phyloP scores from a whole-genome alignment of 2,113 vertebrate genomes.

The Peromyscus maniculatus region DNA sequence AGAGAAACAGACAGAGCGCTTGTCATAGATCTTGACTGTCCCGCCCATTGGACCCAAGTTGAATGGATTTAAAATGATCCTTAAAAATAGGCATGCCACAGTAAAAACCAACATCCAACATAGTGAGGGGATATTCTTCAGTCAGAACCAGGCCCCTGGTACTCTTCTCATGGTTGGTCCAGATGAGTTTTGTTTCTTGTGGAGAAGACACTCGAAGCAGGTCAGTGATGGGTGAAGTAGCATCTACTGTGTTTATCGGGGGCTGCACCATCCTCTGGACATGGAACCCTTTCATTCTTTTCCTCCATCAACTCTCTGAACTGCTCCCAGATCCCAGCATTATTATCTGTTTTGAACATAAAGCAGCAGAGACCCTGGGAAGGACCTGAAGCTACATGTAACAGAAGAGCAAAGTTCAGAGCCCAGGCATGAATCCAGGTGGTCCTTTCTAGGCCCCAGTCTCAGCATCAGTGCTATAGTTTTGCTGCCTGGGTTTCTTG shows the following conservation, averaged over 20 bases:
- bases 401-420: background rate
- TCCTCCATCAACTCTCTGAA: background rate
- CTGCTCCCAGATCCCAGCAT: fast-evolving
- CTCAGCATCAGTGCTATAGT: background rate
- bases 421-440: too few relatives aligned
- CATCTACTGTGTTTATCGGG: background rate
- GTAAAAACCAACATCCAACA: fast-evolving
- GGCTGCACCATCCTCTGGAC: background rate
- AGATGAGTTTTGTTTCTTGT: background rate
- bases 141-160: too few relatives aligned
- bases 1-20: background rate
- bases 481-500: background rate
- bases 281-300: background rate
- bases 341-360: fast-evolving
- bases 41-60: background rate
- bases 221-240: background rate
- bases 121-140: background rate
- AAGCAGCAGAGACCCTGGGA: background rate
- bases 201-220: background rate
- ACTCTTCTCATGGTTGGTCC: background rate
- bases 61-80: background rate
- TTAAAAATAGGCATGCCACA: background rate
- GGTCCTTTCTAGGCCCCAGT: background rate
- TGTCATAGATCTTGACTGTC: background rate
- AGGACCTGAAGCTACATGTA: background rate